Base-by-base conservation (phyloP, 2,113 vertebrate genomes). In the Forbesichthys agassizii region DNA sequence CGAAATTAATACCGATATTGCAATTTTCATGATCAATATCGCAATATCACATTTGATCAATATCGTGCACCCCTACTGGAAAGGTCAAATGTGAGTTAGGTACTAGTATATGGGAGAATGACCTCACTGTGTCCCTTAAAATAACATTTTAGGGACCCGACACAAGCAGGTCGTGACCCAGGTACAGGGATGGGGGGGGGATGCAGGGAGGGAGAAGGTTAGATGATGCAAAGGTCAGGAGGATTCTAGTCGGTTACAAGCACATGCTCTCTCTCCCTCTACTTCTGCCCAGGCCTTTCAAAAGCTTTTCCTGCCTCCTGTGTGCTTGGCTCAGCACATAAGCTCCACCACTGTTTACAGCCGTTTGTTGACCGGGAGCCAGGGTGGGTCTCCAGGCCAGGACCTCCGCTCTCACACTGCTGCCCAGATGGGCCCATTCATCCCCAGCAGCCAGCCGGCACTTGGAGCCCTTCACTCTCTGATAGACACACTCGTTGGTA, bases 391-490 rank as follows among this genome's bases (percentile, higher is more conserved):
- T 85, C 75, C 51, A 79, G 73, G 77, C 67, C 61, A 69, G 20
- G 27, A 2, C 64, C 75, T 71, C 68, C 64, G 16, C 73, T 74
- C 69, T 69, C 56, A 16, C 72, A 79, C 80, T 64, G 55, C 78
- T 82, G 78, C 46, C 84, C 86, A 89, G 84, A 84, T 78, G 72
- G 36, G 73, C 68, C 74, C 70, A 85, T 87, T 89, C 85, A 88
- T 89, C 74, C 64, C 61, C 75, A 74, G 70, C 86, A 64, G 82
- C 86, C 89, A 83, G 80, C 71, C 72, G 66, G 69, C 80, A 77
- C 77, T 81, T 67, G 8, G 72, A 73, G 59, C 73, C 89, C 77
- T 78, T 87, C 75, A 71, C 54, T 60, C 64, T 66, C 66, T 84
- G 77, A 87, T 84, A 88, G 84, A 75, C 79, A n/a, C 80, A 73